Conservation (phyloP, 1,140 invertebrate genomes). For the Harlomillsia oculata region DNA sequence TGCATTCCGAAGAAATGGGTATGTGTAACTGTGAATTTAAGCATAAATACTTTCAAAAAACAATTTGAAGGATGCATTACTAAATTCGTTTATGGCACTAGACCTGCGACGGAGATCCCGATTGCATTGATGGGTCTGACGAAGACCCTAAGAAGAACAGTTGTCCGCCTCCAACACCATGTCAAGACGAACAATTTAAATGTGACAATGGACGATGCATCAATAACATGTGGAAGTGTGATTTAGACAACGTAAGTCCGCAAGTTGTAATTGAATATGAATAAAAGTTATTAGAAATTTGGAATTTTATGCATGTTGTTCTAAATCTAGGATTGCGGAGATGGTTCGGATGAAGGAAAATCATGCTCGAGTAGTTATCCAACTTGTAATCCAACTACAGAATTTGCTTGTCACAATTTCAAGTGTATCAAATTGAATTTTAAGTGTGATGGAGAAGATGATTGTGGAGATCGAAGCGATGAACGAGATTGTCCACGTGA, state of each 20-base stretch:
- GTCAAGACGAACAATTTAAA: slow-evolving; percentile 75
- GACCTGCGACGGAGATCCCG: slow-evolving; percentile 11
- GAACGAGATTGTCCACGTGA: slow-evolving; percentile 29
- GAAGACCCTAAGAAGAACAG: slow-evolving; percentile 73
- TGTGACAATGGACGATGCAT: slow-evolving; percentile 84
- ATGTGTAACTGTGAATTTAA: slow-evolving; percentile 55
- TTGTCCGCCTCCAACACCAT: slow-evolving; percentile 60
- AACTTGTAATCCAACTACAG: slow-evolving; percentile 53
- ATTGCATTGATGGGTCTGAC: slow-evolving; percentile 75
- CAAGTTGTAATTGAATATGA: not conserved
- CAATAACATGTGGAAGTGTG: slow-evolving; percentile 49
- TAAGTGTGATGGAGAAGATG: slow-evolving; percentile 79
- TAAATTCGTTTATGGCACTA: not conserved
- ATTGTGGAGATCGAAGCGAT: slow-evolving; percentile 82
- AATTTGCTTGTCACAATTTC: slow-evolving; percentile 89
- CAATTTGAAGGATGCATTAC: not conserved
- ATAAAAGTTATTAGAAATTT: slow-evolving; percentile 28
- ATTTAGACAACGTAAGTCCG: slow-evolving; percentile 14
- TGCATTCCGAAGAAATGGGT: slow-evolving; percentile 91
- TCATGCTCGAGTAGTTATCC: slow-evolving; percentile 75
- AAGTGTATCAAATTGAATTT: slow-evolving; percentile 84
- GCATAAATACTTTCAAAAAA: not conserved
- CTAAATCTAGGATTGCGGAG: slow-evolving; percentile 55
- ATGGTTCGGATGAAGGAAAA: slow-evolving; percentile 84
- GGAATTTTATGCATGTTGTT: no score